A percentile compares a stretch with the other conserved stretches of the same genome.
phyloP scores from a whole-genome alignment of 2,113 vertebrate genomes.

The Ahaetulla prasina region DNA sequence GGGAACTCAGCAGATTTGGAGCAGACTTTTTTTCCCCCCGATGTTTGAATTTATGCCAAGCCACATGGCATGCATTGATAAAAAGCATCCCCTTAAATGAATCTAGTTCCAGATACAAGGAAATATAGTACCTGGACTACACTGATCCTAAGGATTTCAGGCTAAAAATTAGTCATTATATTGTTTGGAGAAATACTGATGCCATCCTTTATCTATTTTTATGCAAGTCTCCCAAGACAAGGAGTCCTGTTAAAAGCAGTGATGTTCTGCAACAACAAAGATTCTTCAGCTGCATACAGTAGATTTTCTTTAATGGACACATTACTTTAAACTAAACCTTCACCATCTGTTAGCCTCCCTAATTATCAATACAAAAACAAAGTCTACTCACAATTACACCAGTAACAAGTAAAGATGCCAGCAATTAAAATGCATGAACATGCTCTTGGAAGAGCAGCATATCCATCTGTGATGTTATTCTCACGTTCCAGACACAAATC shows the following conservation, averaged over 20 bases:
- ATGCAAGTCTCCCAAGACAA: slow-evolving; percentile 19
- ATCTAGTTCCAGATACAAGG: not conserved
- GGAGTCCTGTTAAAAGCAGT: not conserved
- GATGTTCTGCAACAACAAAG: slow-evolving; percentile 54
- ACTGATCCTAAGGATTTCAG: not conserved
- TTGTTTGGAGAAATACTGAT: accelerated
- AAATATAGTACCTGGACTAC: not conserved
- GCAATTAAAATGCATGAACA: slow-evolving; percentile 69
- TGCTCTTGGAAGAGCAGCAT: slow-evolving; percentile 15
- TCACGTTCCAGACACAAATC: slow-evolving; percentile 17
- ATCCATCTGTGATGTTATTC: slow-evolving; percentile 60
- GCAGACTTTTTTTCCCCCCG: not conserved
- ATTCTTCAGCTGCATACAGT: slow-evolving; percentile 66
- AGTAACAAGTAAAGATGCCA: slow-evolving; percentile 70
- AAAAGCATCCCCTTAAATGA: not conserved
- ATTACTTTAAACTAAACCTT: slow-evolving; percentile 73
- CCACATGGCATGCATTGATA: not conserved
- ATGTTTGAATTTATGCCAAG: not conserved
- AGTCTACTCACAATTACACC: slow-evolving; percentile 73
- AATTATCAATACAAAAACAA: slow-evolving; percentile 76
- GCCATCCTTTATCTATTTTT: accelerated
- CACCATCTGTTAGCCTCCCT: slow-evolving; percentile 72
- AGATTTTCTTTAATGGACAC: slow-evolving; percentile 73
- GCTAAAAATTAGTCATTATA: accelerated
- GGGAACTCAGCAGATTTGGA: not conserved